These are phyloP conservation scores for Premnoplex brunnescens DNA, from an alignment of 2,797 vertebrate genomes.

Conservation along the genomic window DNA sequence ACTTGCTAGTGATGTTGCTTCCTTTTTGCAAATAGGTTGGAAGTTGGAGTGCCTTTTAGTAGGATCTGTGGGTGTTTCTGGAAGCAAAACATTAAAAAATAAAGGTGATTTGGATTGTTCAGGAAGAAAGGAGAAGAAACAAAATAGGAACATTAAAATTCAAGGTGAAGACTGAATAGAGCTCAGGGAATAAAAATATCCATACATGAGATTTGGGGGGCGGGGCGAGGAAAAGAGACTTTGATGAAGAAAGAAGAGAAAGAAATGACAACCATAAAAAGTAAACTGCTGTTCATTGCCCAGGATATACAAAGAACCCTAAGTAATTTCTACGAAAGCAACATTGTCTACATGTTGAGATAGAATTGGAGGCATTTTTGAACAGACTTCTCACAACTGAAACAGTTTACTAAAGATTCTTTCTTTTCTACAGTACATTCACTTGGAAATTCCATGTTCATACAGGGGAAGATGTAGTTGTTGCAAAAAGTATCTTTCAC, in stretches of 20 bases:
- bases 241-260: neutral
- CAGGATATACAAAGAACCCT: neutral
- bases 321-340: neutral
- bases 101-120: neutral
- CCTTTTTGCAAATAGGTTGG: neutral
- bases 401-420: neutral
- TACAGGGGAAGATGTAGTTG: neutral
- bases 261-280: neutral
- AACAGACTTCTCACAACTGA: neutral
- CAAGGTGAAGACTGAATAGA: neutral
- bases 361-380: neutral
- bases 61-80: neutral
- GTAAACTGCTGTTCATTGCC: neutral
- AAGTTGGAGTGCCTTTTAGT: neutral
- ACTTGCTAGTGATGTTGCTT: neutral
- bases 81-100: neutral
- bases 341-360: neutral
- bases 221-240: neutral
- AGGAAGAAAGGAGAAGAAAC: neutral
- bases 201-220: accelerated
- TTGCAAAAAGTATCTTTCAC: neutral
- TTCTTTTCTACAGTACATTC: neutral
- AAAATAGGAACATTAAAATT: neutral
- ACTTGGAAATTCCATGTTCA: neutral
- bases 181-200: neutral